Base-by-base conservation (phyloP, 2,113 vertebrate species). In the Bettongia penicillata region DNA sequence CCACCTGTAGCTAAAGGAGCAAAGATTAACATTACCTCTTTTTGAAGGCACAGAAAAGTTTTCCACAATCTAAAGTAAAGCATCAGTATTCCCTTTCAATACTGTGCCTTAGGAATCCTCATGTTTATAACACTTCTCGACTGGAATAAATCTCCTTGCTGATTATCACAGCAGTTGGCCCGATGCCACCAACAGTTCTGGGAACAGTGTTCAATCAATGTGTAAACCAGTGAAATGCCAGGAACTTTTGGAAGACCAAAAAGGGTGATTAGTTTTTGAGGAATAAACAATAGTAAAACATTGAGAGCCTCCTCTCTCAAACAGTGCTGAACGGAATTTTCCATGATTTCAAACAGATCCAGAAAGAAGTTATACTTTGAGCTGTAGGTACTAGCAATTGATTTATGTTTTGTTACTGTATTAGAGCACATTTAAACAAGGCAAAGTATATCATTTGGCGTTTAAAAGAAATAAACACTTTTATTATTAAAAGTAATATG, bases 101-200 rank as follows among this genome's bases (percentile, higher is more conserved):
- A 28, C 91, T 47, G 97, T 97, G 97, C 97, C 97, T 98, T 98
- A 98, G 97, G 98, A 98, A 98, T 99, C 97, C 98, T 99, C 97
- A 98, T 99, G 98, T 99, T 99, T 99, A 98, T 98, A 98, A 98
- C 98, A 98, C 98, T 99, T 98, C 98, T 98, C 98, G 96, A 98
- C 98, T 98, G 98, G 98, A 98, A 99, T 99, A 99, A 99, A 99
- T 99, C 99, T 99, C 98, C 98, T 97, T 98, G 98, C 97, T 98
- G 98, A 99, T 99, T 99, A 99, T 99, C 99, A 98, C 98, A 98
- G 98, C 98, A 97, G 98, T 98, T 99, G 99, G 98, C 97, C 53
- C 53, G 3, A 94, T 95, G 98, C 98, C 98, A 98, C 95, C 95
- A 97, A 98, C 97, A 97, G 98, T 98, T 98, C 98, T 98, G 98